Evolutionary conservation across 2,888 invertebrate genomes (phyloP).

Genomic region (Drosophila birchii): DNA sequence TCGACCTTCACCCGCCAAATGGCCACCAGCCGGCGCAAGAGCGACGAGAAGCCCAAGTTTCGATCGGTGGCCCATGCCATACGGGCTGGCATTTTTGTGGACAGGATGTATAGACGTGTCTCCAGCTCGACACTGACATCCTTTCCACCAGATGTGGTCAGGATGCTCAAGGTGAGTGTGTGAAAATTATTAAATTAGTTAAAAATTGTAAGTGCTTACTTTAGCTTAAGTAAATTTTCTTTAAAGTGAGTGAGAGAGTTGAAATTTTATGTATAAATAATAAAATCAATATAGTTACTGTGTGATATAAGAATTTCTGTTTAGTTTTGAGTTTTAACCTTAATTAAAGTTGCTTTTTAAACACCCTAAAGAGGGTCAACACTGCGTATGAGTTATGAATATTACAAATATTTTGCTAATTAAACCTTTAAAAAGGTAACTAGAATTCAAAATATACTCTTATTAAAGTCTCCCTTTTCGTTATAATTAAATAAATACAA

Average conservation of each 20-base stretch:
- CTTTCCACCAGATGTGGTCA: conserved; percentile 94
- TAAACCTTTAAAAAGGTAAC: no score
- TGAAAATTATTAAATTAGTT: no score
- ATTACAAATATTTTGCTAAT: no score
- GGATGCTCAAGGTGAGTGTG: conserved; percentile 92
- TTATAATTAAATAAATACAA: background rate
- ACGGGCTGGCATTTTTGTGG: conserved; percentile 97
- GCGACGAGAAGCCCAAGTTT: conserved; percentile 94
- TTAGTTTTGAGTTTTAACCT: background rate
- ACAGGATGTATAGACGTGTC: conserved; percentile 94
- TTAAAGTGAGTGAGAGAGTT: background rate
- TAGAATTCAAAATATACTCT: background rate
- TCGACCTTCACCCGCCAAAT: conserved; percentile 97
- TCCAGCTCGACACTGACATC: conserved; percentile 92
- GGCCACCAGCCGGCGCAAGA: conserved; percentile 90
- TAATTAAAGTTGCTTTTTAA: background rate
- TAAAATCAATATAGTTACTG: no score
- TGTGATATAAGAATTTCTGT: background rate
- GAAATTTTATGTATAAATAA: no score
- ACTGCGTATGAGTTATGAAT: background rate
- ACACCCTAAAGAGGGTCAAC: background rate
- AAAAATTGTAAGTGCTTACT: background rate
- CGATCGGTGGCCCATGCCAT: conserved; percentile 98
- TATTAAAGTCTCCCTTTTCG: background rate
- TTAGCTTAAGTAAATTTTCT: background rate